These are phyloP conservation scores for Eupsittula cactorum DNA, from an alignment of 2,113 vertebrate genomes.

Conservation along the genomic window DNA sequence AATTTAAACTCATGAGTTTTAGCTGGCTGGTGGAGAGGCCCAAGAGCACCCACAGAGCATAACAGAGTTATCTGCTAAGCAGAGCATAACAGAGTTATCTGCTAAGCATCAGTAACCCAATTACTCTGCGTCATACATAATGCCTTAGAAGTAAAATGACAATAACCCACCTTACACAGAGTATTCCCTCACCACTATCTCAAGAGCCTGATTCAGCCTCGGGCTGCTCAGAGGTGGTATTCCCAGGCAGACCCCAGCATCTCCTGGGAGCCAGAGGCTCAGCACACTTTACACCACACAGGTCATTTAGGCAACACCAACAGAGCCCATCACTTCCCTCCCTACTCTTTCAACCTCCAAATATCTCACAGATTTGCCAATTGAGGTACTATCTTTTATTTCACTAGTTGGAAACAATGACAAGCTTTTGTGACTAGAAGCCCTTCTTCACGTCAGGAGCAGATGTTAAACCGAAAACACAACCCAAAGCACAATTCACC, in stretches of 20 bases:
- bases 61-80: background rate
- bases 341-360: background rate
- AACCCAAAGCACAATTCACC: background rate
- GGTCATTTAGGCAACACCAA: background rate
- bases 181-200: background rate
- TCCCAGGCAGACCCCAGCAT: background rate
- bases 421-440: background rate
- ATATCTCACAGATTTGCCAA: background rate
- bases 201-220: rapidly evolving
- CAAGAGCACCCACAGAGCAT: background rate
- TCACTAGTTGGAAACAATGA: background rate
- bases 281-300: background rate
- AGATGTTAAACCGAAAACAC: background rate
- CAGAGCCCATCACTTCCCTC: background rate
- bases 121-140: background rate
- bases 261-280: background rate
- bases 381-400: background rate
- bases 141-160: background rate
- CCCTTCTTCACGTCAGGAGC: background rate
- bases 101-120: background rate
- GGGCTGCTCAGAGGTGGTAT: background rate
- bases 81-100: background rate
- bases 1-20: background rate
- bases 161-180: background rate
- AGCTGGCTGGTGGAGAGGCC: background rate